Evolutionary conservation across 2,113 vertebrate species (phyloP).

Genomic region (Hystrix brachyura): DNA sequence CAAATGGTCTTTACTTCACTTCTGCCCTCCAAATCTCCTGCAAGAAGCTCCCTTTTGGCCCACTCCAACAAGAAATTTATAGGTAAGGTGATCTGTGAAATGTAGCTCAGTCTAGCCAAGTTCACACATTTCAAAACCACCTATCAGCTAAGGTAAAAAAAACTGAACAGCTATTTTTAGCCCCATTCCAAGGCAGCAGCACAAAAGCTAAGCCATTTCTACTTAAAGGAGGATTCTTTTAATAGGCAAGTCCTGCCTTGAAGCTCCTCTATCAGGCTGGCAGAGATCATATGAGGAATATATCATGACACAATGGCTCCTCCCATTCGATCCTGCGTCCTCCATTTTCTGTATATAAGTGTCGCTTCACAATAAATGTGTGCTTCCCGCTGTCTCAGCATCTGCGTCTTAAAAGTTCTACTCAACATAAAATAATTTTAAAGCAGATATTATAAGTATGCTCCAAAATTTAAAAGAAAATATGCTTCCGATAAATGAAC

Average conservation of each 20-base stretch:
- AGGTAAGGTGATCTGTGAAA: not conserved
- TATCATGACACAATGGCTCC: not conserved
- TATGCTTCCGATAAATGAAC: not conserved
- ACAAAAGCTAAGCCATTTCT: not conserved
- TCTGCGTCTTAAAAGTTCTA: conserved; percentile 33
- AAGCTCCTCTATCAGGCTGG: not conserved
- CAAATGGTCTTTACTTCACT: not conserved
- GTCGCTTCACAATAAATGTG: not conserved
- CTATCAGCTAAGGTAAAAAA: not conserved
- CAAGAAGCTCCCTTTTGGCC: not conserved
- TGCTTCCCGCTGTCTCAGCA: not conserved
- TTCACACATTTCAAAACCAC: conserved; percentile 1
- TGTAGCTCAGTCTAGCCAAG: not conserved
- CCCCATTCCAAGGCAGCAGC: not conserved
- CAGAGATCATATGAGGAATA: not conserved
- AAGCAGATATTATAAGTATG: not conserved
- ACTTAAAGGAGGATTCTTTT: not conserved
- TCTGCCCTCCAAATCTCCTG: conserved; percentile 12
- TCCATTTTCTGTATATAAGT: not conserved
- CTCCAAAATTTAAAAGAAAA: conserved; percentile 30
- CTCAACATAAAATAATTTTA: not conserved
- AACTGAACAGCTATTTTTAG: not conserved
- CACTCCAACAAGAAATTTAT: not conserved
- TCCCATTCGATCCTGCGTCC: not conserved
- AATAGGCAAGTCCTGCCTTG: not conserved